Base-by-base conservation (phyloP, 2,797 vertebrate species). In the Peromyscus melanophrys region DNA sequence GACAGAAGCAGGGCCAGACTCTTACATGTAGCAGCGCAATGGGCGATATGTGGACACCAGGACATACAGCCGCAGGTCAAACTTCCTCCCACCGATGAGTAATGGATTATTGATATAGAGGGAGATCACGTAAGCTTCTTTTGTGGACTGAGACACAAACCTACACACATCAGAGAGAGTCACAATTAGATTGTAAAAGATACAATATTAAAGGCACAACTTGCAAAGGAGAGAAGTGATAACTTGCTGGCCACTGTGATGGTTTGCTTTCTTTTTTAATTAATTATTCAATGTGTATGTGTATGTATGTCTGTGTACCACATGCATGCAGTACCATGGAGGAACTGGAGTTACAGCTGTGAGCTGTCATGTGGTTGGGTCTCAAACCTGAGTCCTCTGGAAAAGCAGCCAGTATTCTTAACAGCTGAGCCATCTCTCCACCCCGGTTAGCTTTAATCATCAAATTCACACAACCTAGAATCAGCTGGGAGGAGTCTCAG, bases 91-190 rank as follows among this genome's bases (percentile, higher is more conserved):
- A 8, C 99, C 99, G 4, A 99, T 99, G 37, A 99, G 98, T 75
- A 99, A 97, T 0, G 99, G 99, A 94, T 99, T 99, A 98, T 99
- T 99, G 89, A 99, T 99, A 96, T 99, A 99, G 29, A 99, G 98
- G 4, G 99, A 99, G 98, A 99, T 99, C 96, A 99, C 99, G 14
- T 99, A 99, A 2, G 99, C 99, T 97, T 99, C 99, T 97, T 99
- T 99, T n/a, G 98, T 98, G 37, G 99, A 98, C 89, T 99, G 99
- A 13, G 99, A 99, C 71, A 99, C 98, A 98, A 99, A 99, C 98
- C 99, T 99, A 94, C 21, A 96, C 82, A 16, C 1, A 1, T 17
- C 73, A 29, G 65, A 46, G 25, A 34, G 10, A n/a, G 85, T 23
- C 46, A 13, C 4, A 17, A 1, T 86, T 2, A 87, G 78, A 55